phyloP scores from a whole-genome alignment of 1,140 invertebrate genomes.

The Lysiphlebus fabarum region DNA sequence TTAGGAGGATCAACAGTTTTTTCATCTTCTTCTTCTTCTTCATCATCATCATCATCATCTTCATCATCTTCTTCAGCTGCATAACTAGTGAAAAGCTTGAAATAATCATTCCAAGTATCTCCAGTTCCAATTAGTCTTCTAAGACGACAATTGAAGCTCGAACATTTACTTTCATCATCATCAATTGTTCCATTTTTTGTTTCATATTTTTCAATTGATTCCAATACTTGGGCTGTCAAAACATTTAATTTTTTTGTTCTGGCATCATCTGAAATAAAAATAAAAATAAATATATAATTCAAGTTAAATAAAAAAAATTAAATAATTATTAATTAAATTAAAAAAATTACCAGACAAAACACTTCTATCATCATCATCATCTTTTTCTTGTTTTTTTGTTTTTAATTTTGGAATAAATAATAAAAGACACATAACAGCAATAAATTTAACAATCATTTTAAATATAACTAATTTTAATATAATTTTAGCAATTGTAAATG shows the following conservation, averaged over 20 bases:
- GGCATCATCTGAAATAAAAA: constrained; percentile 27
- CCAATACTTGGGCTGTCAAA: constrained; percentile 32
- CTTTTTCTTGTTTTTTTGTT: constrained; percentile 47
- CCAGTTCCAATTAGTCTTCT: constrained; percentile 23
- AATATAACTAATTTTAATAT: constrained; percentile 70
- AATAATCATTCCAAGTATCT: constrained; percentile 37
- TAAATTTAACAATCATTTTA: constrained; percentile 75
- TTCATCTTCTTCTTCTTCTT: not conserved
- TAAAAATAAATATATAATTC: constrained; percentile 10
- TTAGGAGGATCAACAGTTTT: too few species aligned
- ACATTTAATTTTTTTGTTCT: constrained; percentile 29
- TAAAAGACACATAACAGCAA: constrained; percentile 68
- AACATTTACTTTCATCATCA: constrained; percentile 27
- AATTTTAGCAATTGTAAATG: constrained; percentile 70
- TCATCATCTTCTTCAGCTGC: constrained; percentile 32
- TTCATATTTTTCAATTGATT: constrained; percentile 36
- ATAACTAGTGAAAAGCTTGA: constrained; percentile 37
- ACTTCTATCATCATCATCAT: constrained; percentile 23
- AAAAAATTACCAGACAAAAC: constrained; percentile 28
- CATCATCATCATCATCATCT: constrained; percentile 4
- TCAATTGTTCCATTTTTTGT: constrained; percentile 18
- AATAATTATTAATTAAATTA: not conserved
- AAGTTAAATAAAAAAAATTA: not conserved
- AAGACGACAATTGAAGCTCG: constrained; percentile 31
- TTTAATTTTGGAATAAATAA: constrained; percentile 71